Percentiles rank a stretch among this genome's conserved stretches.
Evolutionary conservation across 1,140 invertebrate genomes (phyloP).

Genomic region (Ceratina australensis): DNA sequence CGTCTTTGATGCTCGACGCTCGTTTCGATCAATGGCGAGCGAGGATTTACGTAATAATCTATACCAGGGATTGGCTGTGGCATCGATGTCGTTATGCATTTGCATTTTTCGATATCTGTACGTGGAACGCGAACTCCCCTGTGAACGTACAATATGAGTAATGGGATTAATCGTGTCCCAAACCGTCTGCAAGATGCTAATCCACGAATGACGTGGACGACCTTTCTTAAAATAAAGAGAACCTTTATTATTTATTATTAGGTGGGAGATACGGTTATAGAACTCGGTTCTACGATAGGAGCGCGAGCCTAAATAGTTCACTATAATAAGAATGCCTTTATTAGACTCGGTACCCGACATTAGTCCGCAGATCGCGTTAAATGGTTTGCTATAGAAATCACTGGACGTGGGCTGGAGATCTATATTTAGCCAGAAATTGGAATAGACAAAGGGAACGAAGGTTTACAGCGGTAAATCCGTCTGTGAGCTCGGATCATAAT

Average conservation of each 20-base stretch:
- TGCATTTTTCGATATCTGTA: neutral
- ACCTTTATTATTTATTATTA: constrained; percentile 7
- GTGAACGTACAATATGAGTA: too few species aligned
- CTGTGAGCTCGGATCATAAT: too few species aligned
- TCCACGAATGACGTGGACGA: neutral
- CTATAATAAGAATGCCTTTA: neutral
- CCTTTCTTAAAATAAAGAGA: constrained; percentile 16
- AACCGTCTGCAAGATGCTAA: constrained; percentile 6
- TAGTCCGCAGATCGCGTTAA: neutral
- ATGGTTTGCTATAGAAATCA: neutral
- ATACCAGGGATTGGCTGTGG: neutral
- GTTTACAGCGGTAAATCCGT: neutral
- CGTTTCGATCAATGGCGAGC: constrained; percentile 17
- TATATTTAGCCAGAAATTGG: constrained; percentile 20
- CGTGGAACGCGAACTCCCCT: neutral
- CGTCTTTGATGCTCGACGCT: constrained; percentile 28
- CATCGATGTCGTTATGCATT: neutral
- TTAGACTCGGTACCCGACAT: neutral
- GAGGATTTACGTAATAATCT: constrained; percentile 25
- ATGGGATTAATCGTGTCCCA: neutral
- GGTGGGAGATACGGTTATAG: neutral
- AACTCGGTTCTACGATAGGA: neutral
- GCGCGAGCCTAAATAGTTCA: neutral
- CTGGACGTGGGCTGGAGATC: neutral
- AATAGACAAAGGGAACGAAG: constrained; percentile 11